Conservation (phyloP, 2,113 vertebrate species). For the Ptychochromis oligacanthus region DNA sequence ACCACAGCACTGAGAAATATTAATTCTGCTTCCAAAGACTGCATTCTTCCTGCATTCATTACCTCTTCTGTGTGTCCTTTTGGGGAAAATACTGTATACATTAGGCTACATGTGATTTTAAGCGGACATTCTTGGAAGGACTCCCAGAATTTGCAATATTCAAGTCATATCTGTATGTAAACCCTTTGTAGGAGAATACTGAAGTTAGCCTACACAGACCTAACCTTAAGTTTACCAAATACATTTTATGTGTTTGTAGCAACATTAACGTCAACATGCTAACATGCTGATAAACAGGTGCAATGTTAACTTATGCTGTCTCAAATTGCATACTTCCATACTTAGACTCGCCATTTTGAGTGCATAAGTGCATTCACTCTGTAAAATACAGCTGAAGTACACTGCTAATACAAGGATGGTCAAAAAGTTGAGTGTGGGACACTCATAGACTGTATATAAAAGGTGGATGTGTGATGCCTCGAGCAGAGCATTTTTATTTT, state of each 20-base stretch:
- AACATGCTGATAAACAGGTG: neutral
- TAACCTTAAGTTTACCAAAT: neutral
- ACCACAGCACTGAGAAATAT: slow-evolving; percentile 11
- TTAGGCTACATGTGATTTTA: neutral
- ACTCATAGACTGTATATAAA: neutral
- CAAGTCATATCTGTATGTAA: neutral
- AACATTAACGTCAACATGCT: neutral
- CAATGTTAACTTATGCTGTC: neutral
- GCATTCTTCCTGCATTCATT: slow-evolving; percentile 4
- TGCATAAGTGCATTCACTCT: neutral
- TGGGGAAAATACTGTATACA: neutral
- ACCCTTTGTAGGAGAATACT: neutral
- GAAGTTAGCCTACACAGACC: neutral
- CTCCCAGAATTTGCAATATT: neutral
- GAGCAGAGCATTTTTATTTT: neutral
- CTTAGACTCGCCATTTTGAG: neutral
- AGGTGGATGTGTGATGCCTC: neutral
- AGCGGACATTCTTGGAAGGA: neutral
- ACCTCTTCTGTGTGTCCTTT: neutral
- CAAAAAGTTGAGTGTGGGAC: neutral
- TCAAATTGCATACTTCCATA: neutral
- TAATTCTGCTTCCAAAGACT: slow-evolving; percentile 7
- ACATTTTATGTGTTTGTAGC: neutral
- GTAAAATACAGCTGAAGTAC: neutral
- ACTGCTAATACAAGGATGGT: neutral